phyloP scores from a whole-genome alignment of 2,797 vertebrate genomes.

The Borostomias antarcticus region DNA sequence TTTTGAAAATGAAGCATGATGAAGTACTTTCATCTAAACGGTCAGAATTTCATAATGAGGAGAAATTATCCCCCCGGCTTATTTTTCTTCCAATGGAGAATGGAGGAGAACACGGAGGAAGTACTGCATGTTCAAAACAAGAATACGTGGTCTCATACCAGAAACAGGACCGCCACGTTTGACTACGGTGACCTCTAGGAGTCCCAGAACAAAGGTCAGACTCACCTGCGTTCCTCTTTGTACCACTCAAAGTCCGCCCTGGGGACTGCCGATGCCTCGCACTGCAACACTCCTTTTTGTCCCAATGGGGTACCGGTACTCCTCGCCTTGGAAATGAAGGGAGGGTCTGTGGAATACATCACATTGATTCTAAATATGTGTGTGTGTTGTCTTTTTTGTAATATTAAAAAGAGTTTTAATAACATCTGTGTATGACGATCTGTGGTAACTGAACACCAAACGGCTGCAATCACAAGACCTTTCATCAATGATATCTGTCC shows the following conservation, averaged over 20 bases:
- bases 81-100: neutral
- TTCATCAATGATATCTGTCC: too few relatives aligned
- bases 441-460: too few relatives aligned
- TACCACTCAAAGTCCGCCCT: conserved; percentile 95
- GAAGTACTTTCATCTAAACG: neutral
- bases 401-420: too few relatives aligned
- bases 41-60: conserved; percentile 14
- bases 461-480: too few relatives aligned
- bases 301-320: conserved; percentile 90
- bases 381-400: too few relatives aligned
- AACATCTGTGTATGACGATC: too few relatives aligned
- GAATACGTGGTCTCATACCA: too few relatives aligned
- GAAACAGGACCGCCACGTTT: too few relatives aligned
- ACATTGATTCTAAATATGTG: too few relatives aligned
- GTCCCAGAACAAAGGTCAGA: conserved; percentile 16
- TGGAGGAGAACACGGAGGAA: neutral
- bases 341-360: conserved; percentile 80
- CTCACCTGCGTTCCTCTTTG: conserved; percentile 93
- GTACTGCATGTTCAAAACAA: too few relatives aligned
- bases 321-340: conserved; percentile 89
- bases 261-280: conserved; percentile 92
- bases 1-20: conserved; percentile 21
- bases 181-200: too few relatives aligned
- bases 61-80: conserved; percentile 30
- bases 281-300: conserved; percentile 91